These are phyloP conservation scores for Siniperca scherzeri DNA, from an alignment of 2,797 vertebrate genomes.

Conservation along the genomic window DNA sequence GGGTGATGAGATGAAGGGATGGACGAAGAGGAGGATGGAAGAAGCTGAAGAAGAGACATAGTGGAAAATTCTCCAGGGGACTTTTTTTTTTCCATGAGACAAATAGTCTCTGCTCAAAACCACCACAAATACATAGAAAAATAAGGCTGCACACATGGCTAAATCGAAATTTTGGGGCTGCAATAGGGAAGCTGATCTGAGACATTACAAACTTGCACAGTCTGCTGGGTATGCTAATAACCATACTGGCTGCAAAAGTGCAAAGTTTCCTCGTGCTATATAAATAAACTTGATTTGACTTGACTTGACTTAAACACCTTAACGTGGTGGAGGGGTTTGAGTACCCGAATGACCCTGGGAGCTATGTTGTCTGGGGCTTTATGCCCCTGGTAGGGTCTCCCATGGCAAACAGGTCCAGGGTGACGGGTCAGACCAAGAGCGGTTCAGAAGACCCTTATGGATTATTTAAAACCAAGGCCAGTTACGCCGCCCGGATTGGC, in stretches of 20 bases:
- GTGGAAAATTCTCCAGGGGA: slow-evolving; percentile 12
- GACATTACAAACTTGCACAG: background rate
- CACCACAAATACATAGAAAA: background rate
- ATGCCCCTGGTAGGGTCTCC: too few relatives aligned
- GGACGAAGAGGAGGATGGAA: slow-evolving; percentile 11
- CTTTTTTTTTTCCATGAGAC: background rate
- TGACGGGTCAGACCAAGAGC: too few relatives aligned
- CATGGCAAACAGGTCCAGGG: too few relatives aligned
- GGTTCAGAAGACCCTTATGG: too few relatives aligned
- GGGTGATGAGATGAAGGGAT: slow-evolving; percentile 38
- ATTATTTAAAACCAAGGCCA: too few relatives aligned
- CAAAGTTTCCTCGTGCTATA: background rate
- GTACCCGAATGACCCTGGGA: too few relatives aligned
- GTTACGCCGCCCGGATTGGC: too few relatives aligned
- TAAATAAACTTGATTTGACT: background rate
- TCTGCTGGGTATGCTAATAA: background rate
- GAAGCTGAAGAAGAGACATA: slow-evolving; percentile 4
- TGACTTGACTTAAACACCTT: background rate
- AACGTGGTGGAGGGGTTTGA: too few relatives aligned
- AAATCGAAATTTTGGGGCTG: background rate
- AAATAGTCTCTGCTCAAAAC: background rate
- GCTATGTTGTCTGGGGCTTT: too few relatives aligned
- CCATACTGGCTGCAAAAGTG: background rate
- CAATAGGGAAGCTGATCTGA: background rate
- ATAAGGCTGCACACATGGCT: background rate